Conservation (phyloP, 2,888 invertebrate genomes). For the Siphonodentalium dalli region DNA sequence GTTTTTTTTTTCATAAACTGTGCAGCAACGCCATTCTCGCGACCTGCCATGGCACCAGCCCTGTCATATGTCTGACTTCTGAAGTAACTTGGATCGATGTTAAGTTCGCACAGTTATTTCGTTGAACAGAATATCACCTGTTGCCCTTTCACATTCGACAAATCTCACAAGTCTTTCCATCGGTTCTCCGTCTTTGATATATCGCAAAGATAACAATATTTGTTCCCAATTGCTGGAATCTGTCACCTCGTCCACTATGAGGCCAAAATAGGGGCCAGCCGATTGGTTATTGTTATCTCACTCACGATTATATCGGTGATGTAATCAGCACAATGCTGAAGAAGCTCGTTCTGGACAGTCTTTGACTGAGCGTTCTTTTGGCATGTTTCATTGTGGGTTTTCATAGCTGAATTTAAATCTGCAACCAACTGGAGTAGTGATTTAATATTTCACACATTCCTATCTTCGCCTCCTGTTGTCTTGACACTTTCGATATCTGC, state of each 20-base stretch:
- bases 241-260: no score
- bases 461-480: no score
- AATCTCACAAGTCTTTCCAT: constrained; percentile 17
- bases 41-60: background rate
- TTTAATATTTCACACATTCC: constrained; percentile 25
- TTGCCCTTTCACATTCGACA: constrained; percentile 5
- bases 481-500: no score
- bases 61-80: background rate
- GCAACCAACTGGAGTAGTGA: constrained; percentile 15
- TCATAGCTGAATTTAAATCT: constrained; percentile 9
- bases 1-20: background rate
- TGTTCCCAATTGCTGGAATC: no score
- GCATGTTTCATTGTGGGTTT: no score
- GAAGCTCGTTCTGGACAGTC: no score
- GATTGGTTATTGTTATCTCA: no score
- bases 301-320: no score
- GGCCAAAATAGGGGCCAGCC: no score
- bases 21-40: background rate
- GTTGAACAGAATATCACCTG: background rate
- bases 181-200: constrained; percentile 17
- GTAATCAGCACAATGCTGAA: no score
- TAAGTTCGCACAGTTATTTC: background rate
- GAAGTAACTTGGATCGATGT: background rate
- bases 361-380: no score
- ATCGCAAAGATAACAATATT: no score